Evolutionary conservation across 1,140 invertebrate species (phyloP).

Genomic region (Neodiprion pinetum): DNA sequence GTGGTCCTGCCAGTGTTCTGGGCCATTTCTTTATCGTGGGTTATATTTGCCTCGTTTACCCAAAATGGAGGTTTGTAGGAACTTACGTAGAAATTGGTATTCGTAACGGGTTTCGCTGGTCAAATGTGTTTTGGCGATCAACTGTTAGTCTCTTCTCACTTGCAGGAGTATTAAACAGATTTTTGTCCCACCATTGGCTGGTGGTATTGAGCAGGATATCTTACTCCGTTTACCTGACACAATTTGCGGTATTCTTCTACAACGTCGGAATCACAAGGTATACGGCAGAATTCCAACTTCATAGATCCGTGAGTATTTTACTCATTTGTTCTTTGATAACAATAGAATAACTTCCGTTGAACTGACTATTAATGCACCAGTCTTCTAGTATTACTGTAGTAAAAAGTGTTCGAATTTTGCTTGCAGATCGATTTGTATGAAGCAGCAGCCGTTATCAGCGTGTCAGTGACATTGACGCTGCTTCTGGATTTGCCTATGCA

Average conservation of each 20-base stretch:
- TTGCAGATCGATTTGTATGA: conserved; percentile 57
- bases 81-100: conserved; percentile 9
- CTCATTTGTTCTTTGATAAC: conserved; percentile 22
- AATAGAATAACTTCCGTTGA: conserved; percentile 7
- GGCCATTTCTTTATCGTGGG: conserved; percentile 69
- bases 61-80: conserved; percentile 62
- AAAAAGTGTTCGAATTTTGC: conserved; percentile 20
- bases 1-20: conserved; percentile 70
- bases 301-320: conserved; percentile 60
- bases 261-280: conserved; percentile 66
- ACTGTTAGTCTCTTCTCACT: conserved; percentile 32
- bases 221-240: conserved; percentile 77
- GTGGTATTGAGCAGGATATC: conserved; percentile 74
- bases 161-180: conserved; percentile 67
- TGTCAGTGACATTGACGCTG: conserved; percentile 58
- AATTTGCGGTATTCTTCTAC: conserved; percentile 73
- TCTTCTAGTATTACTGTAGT: background rate
- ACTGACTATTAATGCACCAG: background rate
- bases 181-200: conserved; percentile 72
- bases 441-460: conserved; percentile 41
- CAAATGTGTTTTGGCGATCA: conserved; percentile 12
- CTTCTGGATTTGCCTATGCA: conserved; percentile 66
- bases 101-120: background rate
- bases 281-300: conserved; percentile 63
- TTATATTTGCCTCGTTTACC: conserved; percentile 69